Base-by-base conservation (phyloP, 2,797 vertebrate genomes). In the Pipistrellus pygmaeus region DNA sequence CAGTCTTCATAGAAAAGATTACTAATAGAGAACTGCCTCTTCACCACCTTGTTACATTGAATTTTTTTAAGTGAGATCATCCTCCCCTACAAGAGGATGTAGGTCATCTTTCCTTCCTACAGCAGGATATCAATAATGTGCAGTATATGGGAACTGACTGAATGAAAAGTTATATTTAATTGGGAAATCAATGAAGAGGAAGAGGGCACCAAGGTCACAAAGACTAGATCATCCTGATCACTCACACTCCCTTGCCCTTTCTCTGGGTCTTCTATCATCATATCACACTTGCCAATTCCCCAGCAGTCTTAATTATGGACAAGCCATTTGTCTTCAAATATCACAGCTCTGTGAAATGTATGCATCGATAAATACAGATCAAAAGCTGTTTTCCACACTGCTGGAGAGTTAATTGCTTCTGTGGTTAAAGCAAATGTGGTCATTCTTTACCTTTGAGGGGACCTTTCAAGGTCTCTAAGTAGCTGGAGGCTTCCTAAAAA, bases 291-390 rank as follows among this genome's bases (percentile, higher is more conserved):
- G 98, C 97, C 98, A 98, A 95, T 98, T 98, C 93, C 90, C 98
- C 96, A 94, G 41, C 46, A 2, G 85, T 97, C 97, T 98, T 98
- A 98, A 98, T 98, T 98, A 98, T 82, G 95, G 97, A 91, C 95
- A 97, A 96, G 97, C 89, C 97, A 98, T 98, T 98, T 98, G 96
- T 98, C 98, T 98, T 98, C 98, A 98, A 97, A 98, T 98, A 98
- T 98, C 98, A 98, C 97, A 98, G 96, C 88, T 71, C 94, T 88
- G 96, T 98, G 97, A 97, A 98, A 98, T 98, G 97, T 97, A 96
- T 98, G 98, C 98, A 98, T 98, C 97, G 51, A 98, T 98, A 98
- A 98, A 97, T 98, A 97, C 94, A 94, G 93, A 95, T 98, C 97
- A 98, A 98, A 98, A 96, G 96, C n/a, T 96, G 97, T 98, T 98